Base-by-base conservation (phyloP, 2,888 invertebrate genomes). In the Trichopria drosophilae region DNA sequence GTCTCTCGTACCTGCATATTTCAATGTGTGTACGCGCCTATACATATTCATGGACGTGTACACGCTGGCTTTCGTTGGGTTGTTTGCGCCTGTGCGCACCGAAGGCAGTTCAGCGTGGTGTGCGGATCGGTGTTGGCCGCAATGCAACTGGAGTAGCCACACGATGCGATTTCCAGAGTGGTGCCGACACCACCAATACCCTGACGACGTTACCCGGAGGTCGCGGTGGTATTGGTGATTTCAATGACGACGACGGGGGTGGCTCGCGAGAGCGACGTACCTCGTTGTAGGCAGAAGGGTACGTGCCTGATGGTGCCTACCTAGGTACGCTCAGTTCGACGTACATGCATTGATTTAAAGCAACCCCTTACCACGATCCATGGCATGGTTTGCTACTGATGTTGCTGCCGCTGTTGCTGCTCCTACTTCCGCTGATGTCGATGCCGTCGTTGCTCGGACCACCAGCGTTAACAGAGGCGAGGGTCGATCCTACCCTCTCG, bases 61-160 rank as follows among this genome's bases (percentile, higher is more conserved):
- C 49, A 44, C 50, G 42, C 43, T 29, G 28, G 42, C 50, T 32
- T 36, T 24, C 41, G 41, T 28, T 35, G 43, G 20, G 32, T 47
- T 36, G 39, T 15, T 24, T 36, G 28, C 26, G 23, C 39, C 42
- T n/a, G 26, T 50, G 39, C 34, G 49, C 23, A 46, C 50, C 45
- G 47, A 58, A 51, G 41, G 53, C 44, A 54, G 55, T 47, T 53
- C 35, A 47, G 46, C 44, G 53, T 45, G 43, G 55, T 47, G 53
- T 41, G 47, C 43, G 62, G 56, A 58, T 62, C 61, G 59, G 60
- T 60, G 62, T 58, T 60, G 59, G 55, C 60, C 62, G 66, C 64
- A 65, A 65, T 65, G 65, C 61, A 66, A 66, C 62, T 66, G 61
- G 64, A 67, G 68, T 69, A 66, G 66, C 59, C 56, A 54, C 48